Conservation (phyloP, 2,113 vertebrate genomes). For the Hydropotes inermis region DNA sequence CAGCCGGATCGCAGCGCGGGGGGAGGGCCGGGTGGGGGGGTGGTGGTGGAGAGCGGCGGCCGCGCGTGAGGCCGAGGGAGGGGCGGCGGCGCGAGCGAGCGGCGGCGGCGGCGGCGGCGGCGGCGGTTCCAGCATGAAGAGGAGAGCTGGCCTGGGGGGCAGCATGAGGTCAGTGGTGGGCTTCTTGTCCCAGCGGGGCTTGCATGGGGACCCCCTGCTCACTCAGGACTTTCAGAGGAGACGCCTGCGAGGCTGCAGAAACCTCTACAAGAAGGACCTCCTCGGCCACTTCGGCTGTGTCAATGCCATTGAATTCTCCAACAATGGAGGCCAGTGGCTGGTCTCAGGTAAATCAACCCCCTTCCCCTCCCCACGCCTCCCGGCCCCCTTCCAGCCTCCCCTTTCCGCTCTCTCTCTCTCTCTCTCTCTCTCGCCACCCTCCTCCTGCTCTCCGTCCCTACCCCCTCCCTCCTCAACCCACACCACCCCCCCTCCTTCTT, state of each 20-base stretch:
- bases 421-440: neutral
- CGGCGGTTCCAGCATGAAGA: conserved; percentile 84
- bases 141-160: conserved; percentile 87
- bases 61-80: conserved; percentile 70
- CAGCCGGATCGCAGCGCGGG: conserved; percentile 75
- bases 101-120: conserved; percentile 44
- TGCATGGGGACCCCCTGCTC: conserved; percentile 91
- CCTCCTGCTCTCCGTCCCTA: conserved; percentile 31
- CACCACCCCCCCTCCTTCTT: neutral
- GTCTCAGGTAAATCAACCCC: conserved; percentile 91
- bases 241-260: conserved; percentile 92
- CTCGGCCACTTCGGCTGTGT: conserved; percentile 98
- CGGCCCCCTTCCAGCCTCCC: conserved; percentile 18
- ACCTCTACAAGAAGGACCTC: conserved; percentile 96
- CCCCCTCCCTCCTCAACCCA: conserved; percentile 2
- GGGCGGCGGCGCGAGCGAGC: conserved; percentile 65
- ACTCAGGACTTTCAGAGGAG: conserved; percentile 96
- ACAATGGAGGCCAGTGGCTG: conserved; percentile 97
- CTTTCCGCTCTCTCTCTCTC: neutral
- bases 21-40: conserved; percentile 49
- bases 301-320: conserved; percentile 99
- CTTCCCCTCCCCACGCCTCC: conserved; percentile 48
- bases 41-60: conserved; percentile 24
- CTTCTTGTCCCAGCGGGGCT: conserved; percentile 94
- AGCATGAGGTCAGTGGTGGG: conserved; percentile 94